phyloP scores from a whole-genome alignment of 2,797 vertebrate genomes.

The Gambelia wislizenii region DNA sequence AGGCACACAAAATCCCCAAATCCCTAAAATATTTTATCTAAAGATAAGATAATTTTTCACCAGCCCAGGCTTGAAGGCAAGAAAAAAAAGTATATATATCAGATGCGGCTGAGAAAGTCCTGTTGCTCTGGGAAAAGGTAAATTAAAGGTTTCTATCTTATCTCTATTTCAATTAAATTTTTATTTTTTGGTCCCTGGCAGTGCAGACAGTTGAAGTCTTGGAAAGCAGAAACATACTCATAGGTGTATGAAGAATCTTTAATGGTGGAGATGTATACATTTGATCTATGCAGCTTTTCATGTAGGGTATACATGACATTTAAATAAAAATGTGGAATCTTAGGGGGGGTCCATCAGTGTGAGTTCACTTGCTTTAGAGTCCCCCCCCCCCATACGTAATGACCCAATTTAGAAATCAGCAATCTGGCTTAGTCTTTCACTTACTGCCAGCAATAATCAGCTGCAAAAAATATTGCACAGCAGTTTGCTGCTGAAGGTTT shows the following conservation, averaged over 20 bases:
- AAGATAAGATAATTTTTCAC: slow-evolving; percentile 77
- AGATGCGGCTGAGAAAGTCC: slow-evolving; percentile 73
- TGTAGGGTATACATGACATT: slow-evolving; percentile 70
- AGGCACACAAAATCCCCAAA: slow-evolving; percentile 80
- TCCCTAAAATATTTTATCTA: slow-evolving; percentile 81
- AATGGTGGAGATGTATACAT: slow-evolving; percentile 63
- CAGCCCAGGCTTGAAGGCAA: slow-evolving; percentile 62
- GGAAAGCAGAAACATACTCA: slow-evolving; percentile 63
- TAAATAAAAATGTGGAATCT: slow-evolving; percentile 67
- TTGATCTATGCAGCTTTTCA: slow-evolving; percentile 69
- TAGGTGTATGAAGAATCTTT: slow-evolving; percentile 65
- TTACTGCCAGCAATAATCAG: slow-evolving; percentile 37
- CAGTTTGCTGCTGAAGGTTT: background rate
- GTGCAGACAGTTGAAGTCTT: slow-evolving; percentile 73
- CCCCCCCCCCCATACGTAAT: background rate
- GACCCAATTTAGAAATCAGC: slow-evolving; percentile 48
- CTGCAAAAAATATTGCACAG: slow-evolving; percentile 16
- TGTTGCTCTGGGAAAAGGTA: slow-evolving; percentile 78
- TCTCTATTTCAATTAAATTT: slow-evolving; percentile 82
- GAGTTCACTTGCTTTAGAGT: slow-evolving; percentile 29
- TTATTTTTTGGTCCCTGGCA: slow-evolving; percentile 76
- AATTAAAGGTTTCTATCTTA: slow-evolving; percentile 82
- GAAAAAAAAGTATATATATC: slow-evolving; percentile 57
- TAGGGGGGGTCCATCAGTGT: slow-evolving; percentile 21
- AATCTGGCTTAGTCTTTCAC: slow-evolving; percentile 12